These are phyloP conservation scores for Melanotaenia pygmaea DNA, from an alignment of 2,797 vertebrate genomes.

Conservation along the genomic window DNA sequence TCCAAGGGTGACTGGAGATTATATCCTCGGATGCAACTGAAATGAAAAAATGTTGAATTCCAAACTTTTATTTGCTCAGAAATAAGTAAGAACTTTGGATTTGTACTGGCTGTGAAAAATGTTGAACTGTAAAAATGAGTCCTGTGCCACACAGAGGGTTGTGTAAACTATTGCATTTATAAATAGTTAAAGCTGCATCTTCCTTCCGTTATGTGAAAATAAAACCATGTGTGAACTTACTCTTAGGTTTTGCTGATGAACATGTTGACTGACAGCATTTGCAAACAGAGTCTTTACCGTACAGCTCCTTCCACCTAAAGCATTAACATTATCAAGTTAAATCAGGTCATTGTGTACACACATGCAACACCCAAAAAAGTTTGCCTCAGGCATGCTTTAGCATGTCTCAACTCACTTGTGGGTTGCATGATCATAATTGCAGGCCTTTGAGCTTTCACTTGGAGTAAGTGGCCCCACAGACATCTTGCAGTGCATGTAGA, in stretches of 20 bases:
- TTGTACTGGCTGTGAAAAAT: not conserved
- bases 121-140: not conserved
- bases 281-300: slow-evolving; percentile 58
- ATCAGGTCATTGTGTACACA: not conserved
- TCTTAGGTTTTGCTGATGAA: not conserved
- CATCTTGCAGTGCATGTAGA: slow-evolving; percentile 79
- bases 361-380: not conserved
- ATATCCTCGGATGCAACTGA: slow-evolving; percentile 22
- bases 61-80: not conserved
- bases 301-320: slow-evolving; percentile 79
- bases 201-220: not conserved
- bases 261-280: slow-evolving; percentile 72
- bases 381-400: not conserved
- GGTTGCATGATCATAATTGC: slow-evolving; percentile 54
- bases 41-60: fast-evolving
- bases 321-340: slow-evolving; percentile 4
- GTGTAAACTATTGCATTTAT: not conserved
- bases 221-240: slow-evolving; percentile 31
- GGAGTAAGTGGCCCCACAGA: slow-evolving; percentile 25
- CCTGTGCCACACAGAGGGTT: not conserved
- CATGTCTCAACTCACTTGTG: slow-evolving; percentile 57
- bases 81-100: not conserved
- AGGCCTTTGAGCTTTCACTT: slow-evolving; percentile 66
- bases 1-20: slow-evolving; percentile 64
- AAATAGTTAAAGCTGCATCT: not conserved